phyloP scores from a whole-genome alignment of 2,113 vertebrate genomes.

The Piprites chloris region DNA sequence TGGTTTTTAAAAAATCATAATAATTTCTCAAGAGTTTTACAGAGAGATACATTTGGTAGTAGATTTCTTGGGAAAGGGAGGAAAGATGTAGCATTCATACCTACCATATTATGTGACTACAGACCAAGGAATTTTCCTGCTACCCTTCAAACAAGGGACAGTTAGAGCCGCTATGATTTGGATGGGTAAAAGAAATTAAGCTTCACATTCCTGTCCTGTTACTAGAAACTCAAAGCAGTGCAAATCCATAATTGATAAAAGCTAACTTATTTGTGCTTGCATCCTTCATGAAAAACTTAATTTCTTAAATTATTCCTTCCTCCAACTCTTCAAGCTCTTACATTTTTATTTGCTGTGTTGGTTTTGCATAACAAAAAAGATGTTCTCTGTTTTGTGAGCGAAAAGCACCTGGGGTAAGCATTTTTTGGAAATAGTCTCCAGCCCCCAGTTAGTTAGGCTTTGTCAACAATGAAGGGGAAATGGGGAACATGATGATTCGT shows the following conservation, averaged over 20 bases:
- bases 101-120: neutral
- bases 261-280: neutral
- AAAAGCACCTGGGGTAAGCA: neutral
- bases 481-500: neutral
- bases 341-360: neutral
- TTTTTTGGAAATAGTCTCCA: neutral
- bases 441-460: neutral
- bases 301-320: neutral
- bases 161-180: neutral
- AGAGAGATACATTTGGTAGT: neutral
- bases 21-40: neutral
- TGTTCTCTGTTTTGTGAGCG: neutral
- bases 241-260: neutral
- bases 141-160: neutral
- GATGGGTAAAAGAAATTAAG: neutral
- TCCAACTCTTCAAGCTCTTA: neutral
- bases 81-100: neutral
- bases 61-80: neutral
- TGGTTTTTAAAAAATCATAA: neutral
- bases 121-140: neutral
- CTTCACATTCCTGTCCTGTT: neutral
- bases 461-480: neutral
- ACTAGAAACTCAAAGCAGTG: neutral
- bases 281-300: neutral
- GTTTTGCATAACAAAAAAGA: neutral